These are phyloP conservation scores for Sepioteuthis lessoniana DNA, from an alignment of 2,888 invertebrate genomes.

Conservation along the genomic window DNA sequence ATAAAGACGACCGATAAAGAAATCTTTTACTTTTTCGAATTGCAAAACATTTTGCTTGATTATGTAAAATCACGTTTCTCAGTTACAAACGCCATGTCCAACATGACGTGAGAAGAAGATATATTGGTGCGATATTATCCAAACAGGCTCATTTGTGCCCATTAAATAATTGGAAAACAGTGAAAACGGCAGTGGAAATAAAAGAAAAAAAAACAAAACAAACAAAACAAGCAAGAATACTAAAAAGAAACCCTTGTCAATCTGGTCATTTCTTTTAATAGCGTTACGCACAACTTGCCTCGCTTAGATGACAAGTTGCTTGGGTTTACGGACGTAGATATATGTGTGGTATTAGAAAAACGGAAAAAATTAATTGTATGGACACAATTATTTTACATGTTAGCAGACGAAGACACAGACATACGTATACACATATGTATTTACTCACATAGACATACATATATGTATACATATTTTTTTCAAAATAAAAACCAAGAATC, in stretches of 20 bases:
- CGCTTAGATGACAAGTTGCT: too few relatives aligned
- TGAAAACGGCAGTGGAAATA: background rate
- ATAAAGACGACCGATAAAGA: too few relatives aligned
- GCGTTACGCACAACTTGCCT: too few relatives aligned
- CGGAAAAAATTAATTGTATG: too few relatives aligned
- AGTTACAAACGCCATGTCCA: background rate
- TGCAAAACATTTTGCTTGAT: background rate
- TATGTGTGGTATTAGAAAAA: too few relatives aligned
- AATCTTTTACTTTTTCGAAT: background rate
- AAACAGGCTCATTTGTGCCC: background rate
- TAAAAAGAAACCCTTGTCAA: background rate
- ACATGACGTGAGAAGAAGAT: background rate
- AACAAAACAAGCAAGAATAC: too few relatives aligned
- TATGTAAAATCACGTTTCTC: constrained; percentile 33
- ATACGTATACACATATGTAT: background rate
- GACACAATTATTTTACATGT: background rate
- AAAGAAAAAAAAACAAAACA: too few relatives aligned
- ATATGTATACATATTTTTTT: too few relatives aligned
- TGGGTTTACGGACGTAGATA: too few relatives aligned
- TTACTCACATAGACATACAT: background rate
- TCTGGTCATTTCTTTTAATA: too few relatives aligned
- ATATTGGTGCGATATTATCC: background rate
- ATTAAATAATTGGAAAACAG: background rate
- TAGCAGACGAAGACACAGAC: background rate
- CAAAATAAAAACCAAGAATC: too few relatives aligned